These are phyloP conservation scores for Tangara arthus DNA, from an alignment of 2,797 vertebrate genomes.

Conservation along the genomic window DNA sequence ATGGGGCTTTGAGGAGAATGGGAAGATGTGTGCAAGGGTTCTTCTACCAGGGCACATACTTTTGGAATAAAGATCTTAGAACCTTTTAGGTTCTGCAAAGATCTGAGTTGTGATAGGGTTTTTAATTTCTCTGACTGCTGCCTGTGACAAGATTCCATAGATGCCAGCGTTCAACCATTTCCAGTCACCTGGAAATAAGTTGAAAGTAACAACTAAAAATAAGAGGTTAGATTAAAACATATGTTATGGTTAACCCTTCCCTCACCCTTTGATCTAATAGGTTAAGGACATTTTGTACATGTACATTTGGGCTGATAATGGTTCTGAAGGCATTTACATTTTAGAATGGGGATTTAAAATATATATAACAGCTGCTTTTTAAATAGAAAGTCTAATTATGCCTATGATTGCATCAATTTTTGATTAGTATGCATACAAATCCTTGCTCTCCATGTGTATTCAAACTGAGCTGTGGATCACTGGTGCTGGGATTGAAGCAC, in stretches of 20 bases:
- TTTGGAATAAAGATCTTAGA: neutral
- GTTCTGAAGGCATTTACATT: neutral
- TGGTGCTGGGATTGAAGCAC: neutral
- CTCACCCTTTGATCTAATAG: neutral
- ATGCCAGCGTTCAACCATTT: neutral
- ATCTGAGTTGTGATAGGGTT: neutral
- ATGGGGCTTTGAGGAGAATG: neutral
- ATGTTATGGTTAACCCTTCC: neutral
- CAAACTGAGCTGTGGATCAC: slow-evolving; percentile 13
- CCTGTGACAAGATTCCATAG: neutral
- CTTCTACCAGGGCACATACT: neutral
- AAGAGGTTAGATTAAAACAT: neutral
- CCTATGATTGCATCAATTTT: slow-evolving; percentile 43
- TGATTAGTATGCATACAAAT: slow-evolving; percentile 24
- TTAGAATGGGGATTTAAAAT: slow-evolving; percentile 21
- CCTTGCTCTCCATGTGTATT: neutral
- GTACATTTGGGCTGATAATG: neutral
- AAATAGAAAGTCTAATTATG: slow-evolving; percentile 48
- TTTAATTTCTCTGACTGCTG: neutral
- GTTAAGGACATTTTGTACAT: neutral
- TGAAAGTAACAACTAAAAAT: neutral
- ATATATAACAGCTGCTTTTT: slow-evolving; percentile 26
- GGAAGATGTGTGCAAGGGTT: neutral
- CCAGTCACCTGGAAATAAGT: neutral
- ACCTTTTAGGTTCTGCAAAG: neutral